Percentiles rank a stretch among this genome's conserved stretches.
These are phyloP conservation scores for Leptinotarsa texana DNA, from an alignment of 1,140 invertebrate genomes.

Conservation along the genomic window DNA sequence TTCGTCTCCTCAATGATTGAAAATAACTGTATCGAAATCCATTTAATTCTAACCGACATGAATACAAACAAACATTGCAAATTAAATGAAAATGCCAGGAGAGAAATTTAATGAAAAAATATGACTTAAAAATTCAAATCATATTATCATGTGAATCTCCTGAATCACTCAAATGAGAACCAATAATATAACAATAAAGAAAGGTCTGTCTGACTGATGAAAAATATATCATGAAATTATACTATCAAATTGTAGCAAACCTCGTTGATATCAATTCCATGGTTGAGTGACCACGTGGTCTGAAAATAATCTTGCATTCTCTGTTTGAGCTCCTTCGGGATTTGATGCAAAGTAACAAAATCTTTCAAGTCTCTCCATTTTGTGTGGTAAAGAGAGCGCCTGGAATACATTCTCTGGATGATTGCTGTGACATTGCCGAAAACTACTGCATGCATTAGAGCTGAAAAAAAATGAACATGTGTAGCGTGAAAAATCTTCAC, in stretches of 20 bases:
- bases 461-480: conserved; percentile 58
- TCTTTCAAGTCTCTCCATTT: conserved; percentile 97
- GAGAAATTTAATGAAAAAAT: no score
- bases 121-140: no score
- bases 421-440: conserved; percentile 99
- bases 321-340: conserved; percentile 93
- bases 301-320: conserved; percentile 99
- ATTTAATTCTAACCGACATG: no score
- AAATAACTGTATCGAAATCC: no score
- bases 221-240: background rate
- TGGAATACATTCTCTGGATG: conserved; percentile 97
- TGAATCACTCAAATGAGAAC: no score
- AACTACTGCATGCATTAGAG: conserved; percentile 97
- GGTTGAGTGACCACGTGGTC: conserved; percentile 97
- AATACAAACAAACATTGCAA: no score
- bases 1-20: no score
- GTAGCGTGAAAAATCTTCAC: no score
- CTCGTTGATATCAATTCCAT: conserved; percentile 98
- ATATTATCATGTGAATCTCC: no score
- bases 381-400: conserved; percentile 93
- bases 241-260: conserved; percentile 59
- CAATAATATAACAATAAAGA: background rate
- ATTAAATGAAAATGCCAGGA: no score
- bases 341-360: conserved; percentile 93
- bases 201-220: background rate